Evolutionary conservation across 2,113 vertebrate species (phyloP).

Genomic region (Planiliza haematocheilus): DNA sequence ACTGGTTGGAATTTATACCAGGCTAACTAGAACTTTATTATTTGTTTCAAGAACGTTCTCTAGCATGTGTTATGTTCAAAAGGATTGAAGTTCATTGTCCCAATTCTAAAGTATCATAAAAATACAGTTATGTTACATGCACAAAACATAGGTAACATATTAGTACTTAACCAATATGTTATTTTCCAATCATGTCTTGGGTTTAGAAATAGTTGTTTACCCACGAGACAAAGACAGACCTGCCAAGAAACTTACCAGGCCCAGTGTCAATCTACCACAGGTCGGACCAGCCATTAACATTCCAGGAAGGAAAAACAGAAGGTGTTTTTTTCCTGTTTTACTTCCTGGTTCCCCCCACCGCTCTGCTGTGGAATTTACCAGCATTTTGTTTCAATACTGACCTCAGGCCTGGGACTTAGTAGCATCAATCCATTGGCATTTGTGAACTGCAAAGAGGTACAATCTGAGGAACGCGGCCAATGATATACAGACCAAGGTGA

Average conservation of each 20-base stretch:
- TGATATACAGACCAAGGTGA: neutral
- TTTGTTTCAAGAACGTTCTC: no score
- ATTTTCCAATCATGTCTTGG: no score
- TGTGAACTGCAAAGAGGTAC: conserved; percentile 17
- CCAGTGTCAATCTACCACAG: conserved; percentile 19
- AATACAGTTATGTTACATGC: neutral
- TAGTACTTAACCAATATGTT: no score
- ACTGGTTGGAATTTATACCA: no score
- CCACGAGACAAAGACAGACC: neutral
- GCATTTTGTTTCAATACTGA: conserved; percentile 56
- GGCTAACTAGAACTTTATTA: no score
- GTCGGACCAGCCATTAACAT: conserved; percentile 70
- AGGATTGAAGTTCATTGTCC: no score
- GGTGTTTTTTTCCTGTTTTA: conserved; percentile 42
- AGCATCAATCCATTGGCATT: conserved; percentile 8
- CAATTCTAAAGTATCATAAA: no score
- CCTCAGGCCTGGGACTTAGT: conserved; percentile 31
- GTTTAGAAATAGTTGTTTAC: no score
- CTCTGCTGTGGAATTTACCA: conserved; percentile 61
- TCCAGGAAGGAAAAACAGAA: conserved; percentile 67
- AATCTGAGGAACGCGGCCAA: conserved; percentile 6
- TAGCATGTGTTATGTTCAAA: no score
- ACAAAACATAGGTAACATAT: neutral
- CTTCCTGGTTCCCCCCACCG: conserved; percentile 49
- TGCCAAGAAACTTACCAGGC: conserved; percentile 3